Evolutionary conservation across 2,797 vertebrate species (phyloP).

Genomic region (Tragelaphus oryx): DNA sequence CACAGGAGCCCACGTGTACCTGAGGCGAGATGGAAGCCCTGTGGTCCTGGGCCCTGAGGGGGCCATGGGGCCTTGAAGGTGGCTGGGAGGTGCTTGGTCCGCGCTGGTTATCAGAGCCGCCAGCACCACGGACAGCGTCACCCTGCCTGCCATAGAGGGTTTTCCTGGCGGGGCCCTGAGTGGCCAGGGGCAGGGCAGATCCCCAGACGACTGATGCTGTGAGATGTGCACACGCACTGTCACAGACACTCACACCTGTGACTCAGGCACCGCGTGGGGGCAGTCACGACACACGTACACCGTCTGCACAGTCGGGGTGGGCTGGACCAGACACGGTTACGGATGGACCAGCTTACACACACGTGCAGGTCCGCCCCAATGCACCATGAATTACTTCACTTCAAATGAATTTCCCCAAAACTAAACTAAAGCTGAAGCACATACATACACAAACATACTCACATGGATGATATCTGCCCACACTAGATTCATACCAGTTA

Average conservation of each 20-base stretch:
- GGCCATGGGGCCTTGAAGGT: not conserved
- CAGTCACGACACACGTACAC: not conserved
- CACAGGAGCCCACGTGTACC: not conserved
- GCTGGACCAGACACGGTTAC: not conserved
- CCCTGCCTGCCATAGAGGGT: not conserved
- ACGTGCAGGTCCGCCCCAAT: not conserved
- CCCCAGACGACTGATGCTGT: not conserved
- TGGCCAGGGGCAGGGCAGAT: not conserved
- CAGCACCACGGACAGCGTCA: not conserved
- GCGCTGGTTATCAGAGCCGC: not conserved
- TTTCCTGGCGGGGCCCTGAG: not conserved
- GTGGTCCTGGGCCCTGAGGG: not conserved
- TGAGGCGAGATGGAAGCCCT: not conserved
- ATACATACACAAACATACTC: not conserved
- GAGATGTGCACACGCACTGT: not conserved
- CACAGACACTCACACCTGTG: too few species aligned
- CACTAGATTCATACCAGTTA: too few species aligned
- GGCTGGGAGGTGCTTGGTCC: not conserved
- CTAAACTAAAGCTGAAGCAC: not conserved
- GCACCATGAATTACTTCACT: not conserved
- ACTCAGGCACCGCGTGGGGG: not conserved
- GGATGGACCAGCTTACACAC: not conserved
- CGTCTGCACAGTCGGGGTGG: accelerated
- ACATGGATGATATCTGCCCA: not conserved
- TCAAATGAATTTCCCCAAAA: not conserved